Evolutionary conservation across 1,140 invertebrate species (phyloP), one percentile per base, ranked within the genome.

Genomic region (Tetramorium simillimum): DNA sequence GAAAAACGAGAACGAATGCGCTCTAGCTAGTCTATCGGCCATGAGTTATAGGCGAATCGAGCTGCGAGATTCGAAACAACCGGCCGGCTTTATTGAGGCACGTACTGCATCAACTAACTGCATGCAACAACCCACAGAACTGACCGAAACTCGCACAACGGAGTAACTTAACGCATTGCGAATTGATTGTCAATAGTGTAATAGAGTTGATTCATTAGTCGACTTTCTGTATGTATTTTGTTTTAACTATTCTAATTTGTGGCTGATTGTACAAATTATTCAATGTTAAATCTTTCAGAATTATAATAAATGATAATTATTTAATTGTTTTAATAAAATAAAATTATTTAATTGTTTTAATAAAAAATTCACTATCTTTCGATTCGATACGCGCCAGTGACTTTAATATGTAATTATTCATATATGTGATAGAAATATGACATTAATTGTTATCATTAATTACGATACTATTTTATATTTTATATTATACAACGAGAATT

Each of bases 1-100:
- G 72, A 65, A 76, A 84, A 90, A 89, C 82, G 85, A 84, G 63
- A 89, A 62, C 78, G 51, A 73, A 82, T 58, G 37, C 56, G 40
- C 56, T 24, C 58, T 62, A 43, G 51, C 69, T 43, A 69, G 80
- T 85, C 37, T n/a, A 65, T 80, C 58, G 76, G 51, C 49, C 24
- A 40, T 75, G 58, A 75, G 75, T 86, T 89, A 88, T 46, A 78
- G 65, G 51, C 24, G 86, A 77, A 85, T 70, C 65, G 69, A 84
- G 40, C 24, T 53, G 18, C 53, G 53, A 18, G 86, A 73, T 85
- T 53, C 33, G 80, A 89, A 85, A 67, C 88, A 46, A 77, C 58
- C 58, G 58, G 24, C 16, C 21, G 53, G 62, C 84, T 88, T 88
- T 84, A 75, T 73, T 65, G 49, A 14, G 24, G 51, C 58, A 37